Evolutionary conservation across 2,113 vertebrate species (phyloP).

Genomic region (Elaphurus davidianus): DNA sequence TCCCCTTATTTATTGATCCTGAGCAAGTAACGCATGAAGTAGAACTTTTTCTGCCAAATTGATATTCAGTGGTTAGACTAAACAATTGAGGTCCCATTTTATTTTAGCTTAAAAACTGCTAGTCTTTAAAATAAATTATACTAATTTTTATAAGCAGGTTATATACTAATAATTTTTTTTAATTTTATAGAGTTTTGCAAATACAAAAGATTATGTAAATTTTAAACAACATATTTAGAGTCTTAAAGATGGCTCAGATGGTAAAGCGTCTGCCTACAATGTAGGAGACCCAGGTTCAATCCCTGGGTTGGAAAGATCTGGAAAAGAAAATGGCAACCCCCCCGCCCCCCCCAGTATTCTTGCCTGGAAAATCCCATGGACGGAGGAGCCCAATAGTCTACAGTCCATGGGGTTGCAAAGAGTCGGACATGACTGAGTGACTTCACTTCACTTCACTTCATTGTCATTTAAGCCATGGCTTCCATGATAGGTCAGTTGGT

Average conservation of each 20-base stretch:
- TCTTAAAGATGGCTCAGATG: not conserved
- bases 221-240: not conserved
- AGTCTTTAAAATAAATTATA: not conserved
- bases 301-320: not conserved
- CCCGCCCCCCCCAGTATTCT: not conserved
- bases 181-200: not conserved
- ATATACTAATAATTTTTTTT: not conserved
- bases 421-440: not conserved
- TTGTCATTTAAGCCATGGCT: not conserved
- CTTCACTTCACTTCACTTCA: not conserved
- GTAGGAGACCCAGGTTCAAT: not conserved
- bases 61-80: not conserved
- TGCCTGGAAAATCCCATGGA: not conserved
- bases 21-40: not conserved
- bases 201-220: not conserved
- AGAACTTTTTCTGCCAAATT: not conserved
- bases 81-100: not conserved
- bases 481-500: not conserved
- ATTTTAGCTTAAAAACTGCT: not conserved
- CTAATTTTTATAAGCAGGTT: not conserved
- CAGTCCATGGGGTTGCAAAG: not conserved
- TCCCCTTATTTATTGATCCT: not conserved
- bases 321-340: not conserved
- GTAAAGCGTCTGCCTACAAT: not conserved
- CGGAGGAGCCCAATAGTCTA: fast-evolving